Percentiles rank a stretch among this genome's conserved stretches.
Conservation (phyloP, 2,888 invertebrate species). For the Xanthostigma xanthostigma region DNA sequence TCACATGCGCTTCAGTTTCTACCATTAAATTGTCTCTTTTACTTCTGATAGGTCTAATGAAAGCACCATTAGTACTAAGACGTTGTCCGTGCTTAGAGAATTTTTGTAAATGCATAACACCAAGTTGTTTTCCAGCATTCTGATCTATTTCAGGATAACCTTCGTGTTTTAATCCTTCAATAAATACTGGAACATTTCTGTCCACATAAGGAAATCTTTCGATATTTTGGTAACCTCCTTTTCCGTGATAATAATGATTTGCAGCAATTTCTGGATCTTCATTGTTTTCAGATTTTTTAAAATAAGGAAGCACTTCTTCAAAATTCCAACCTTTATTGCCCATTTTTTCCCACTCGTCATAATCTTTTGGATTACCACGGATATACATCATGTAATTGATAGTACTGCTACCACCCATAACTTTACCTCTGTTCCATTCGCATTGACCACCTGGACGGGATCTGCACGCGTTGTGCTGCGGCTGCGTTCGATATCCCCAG, state of each 20-base stretch:
- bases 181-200: conserved; percentile 35
- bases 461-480: conserved; percentile 42
- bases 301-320: conserved; percentile 50
- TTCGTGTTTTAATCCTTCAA: conserved; percentile 44
- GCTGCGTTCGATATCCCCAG: conserved; percentile 55
- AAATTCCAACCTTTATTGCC: conserved; percentile 51
- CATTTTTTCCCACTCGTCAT: conserved; percentile 45
- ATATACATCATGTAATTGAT: conserved; percentile 54
- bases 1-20: conserved; percentile 35
- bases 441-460: conserved; percentile 41
- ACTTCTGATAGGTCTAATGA: conserved; percentile 46
- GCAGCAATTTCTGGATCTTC: conserved; percentile 34
- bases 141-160: conserved; percentile 43
- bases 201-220: conserved; percentile 48
- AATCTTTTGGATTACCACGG: conserved; percentile 42
- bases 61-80: conserved; percentile 46
- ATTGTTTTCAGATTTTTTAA: conserved; percentile 50
- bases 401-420: conserved; percentile 51
- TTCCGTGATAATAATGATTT: conserved; percentile 39
- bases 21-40: conserved; percentile 35
- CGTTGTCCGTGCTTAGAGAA: conserved; percentile 44
- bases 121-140: conserved; percentile 40
- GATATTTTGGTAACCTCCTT: conserved; percentile 46
- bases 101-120: conserved; percentile 45
- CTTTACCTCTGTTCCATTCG: conserved; percentile 42